Conservation (phyloP, 2,113 vertebrate genomes). For the Saguinus midas region DNA sequence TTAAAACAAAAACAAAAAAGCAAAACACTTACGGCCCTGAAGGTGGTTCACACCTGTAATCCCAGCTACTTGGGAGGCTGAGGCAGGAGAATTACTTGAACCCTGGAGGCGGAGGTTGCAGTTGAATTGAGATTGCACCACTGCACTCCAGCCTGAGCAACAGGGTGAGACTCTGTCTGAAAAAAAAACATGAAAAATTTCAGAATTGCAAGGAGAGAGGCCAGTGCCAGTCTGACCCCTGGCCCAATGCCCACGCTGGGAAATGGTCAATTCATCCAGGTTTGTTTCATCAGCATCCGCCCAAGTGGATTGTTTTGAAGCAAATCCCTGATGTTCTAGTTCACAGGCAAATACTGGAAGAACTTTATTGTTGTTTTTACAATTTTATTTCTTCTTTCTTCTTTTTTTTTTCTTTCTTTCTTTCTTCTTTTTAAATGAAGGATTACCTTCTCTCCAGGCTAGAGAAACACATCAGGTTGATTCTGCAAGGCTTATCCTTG, state of each 20-base stretch:
- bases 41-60: too few relatives aligned
- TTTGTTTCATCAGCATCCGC: background rate
- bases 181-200: background rate
- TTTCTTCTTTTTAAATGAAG: background rate
- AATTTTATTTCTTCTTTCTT: too few relatives aligned
- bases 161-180: too few relatives aligned
- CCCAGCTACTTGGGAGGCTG: too few relatives aligned
- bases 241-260: rapidly evolving
- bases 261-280: background rate
- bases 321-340: rapidly evolving
- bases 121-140: too few relatives aligned
- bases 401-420: too few relatives aligned
- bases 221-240: rapidly evolving
- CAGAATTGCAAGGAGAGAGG: background rate
- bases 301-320: background rate
- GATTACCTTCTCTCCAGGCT: background rate
- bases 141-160: too few relatives aligned
- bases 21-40: background rate
- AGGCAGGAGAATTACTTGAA: too few relatives aligned
- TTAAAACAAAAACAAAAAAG: background rate
- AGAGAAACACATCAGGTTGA: rapidly evolving
- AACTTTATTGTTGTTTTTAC: background rate
- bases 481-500: background rate
- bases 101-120: too few relatives aligned
- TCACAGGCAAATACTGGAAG: background rate